Evolutionary conservation across 1,140 invertebrate species (phyloP).

Genomic region (Zaprionus tsacasi): DNA sequence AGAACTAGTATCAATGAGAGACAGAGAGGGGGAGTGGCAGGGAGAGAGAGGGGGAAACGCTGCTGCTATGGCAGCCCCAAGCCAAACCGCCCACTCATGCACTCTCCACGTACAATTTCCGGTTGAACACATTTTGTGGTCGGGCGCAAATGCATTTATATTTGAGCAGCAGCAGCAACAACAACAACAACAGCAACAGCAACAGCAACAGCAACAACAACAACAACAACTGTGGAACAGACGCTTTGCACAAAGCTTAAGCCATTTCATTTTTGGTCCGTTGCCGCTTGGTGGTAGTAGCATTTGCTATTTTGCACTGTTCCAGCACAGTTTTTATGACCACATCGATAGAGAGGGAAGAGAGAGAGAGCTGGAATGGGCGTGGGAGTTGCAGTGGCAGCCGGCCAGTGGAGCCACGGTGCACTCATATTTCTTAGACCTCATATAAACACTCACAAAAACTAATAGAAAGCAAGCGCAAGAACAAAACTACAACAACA

Average conservation of each 20-base stretch:
- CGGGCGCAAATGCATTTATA: constrained; percentile 79
- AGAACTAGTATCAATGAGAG: constrained; percentile 14
- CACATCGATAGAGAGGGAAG: constrained; percentile 23
- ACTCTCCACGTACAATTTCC: constrained; percentile 80
- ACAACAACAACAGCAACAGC: neutral
- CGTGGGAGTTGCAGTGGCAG: neutral
- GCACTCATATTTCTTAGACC: constrained; percentile 75
- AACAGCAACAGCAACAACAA: too few relatives aligned
- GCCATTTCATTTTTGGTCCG: constrained; percentile 81
- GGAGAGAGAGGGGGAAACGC: neutral
- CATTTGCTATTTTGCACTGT: constrained; percentile 76
- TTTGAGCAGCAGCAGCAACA: constrained; percentile 53
- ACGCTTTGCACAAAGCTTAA: constrained; percentile 76
- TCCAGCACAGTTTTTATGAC: constrained; percentile 53
- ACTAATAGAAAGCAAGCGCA: constrained; percentile 65
- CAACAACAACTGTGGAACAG: constrained; percentile 22
- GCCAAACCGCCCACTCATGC: constrained; percentile 53
- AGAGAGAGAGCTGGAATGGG: neutral
- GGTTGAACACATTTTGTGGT: constrained; percentile 82
- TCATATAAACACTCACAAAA: constrained; percentile 72
- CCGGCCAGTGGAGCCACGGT: constrained; percentile 43
- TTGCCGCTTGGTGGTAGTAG: constrained; percentile 64
- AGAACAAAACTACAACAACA: constrained; percentile 25
- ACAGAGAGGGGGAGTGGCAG: neutral
- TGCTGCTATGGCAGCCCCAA: constrained; percentile 12